phyloP scores from a whole-genome alignment of 2,797 vertebrate genomes.

The Rhinella marina region DNA sequence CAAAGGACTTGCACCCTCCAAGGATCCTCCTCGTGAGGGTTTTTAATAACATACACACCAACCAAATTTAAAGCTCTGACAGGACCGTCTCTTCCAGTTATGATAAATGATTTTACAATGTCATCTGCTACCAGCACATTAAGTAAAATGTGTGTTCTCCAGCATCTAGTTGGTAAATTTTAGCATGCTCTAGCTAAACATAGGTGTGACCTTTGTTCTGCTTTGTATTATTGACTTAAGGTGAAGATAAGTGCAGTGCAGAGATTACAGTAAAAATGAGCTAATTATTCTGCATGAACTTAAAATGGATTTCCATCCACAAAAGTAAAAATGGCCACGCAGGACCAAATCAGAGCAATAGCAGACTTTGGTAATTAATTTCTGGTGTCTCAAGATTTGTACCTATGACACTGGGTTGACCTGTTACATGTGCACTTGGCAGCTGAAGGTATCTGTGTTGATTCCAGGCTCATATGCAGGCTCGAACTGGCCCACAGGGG shows the following conservation, averaged over 20 bases:
- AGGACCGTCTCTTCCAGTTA: neutral
- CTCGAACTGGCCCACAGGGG: too few relatives aligned
- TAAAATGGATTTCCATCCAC: too few relatives aligned
- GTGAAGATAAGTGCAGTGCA: neutral
- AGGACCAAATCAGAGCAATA: too few relatives aligned
- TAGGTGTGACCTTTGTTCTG: constrained; percentile 4
- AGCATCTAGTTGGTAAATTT: constrained; percentile 4
- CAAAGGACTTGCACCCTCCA: constrained; percentile 40
- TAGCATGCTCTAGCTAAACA: neutral
- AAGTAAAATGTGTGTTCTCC: constrained; percentile 5
- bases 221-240: neutral
- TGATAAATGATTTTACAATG: constrained; percentile 28
- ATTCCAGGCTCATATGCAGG: too few relatives aligned
- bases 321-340: too few relatives aligned
- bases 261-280: neutral
- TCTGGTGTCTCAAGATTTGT: too few relatives aligned
- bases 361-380: too few relatives aligned
- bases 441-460: too few relatives aligned
- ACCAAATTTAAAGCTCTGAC: constrained; percentile 27
- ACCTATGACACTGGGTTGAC: too few relatives aligned
- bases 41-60: constrained; percentile 1
- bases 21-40: constrained; percentile 15
- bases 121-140: constrained; percentile 10
- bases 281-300: neutral
- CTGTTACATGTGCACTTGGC: too few relatives aligned